Conservation (phyloP, 1,140 invertebrate species). For the Chrysomallon squamiferum region DNA sequence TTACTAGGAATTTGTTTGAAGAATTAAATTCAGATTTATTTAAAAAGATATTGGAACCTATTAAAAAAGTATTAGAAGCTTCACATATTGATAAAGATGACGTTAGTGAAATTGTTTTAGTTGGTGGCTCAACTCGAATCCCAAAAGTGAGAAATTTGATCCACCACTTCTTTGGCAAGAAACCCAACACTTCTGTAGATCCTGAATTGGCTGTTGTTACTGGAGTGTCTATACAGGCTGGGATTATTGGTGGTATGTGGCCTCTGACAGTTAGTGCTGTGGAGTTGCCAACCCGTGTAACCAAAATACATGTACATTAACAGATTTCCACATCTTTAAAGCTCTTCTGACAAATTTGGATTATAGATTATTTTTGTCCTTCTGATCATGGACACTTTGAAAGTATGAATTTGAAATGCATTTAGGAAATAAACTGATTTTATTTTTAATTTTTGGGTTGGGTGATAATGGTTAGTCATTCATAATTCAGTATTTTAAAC, state of each 20-base stretch:
- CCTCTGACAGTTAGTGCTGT: conserved; percentile 67
- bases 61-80: conserved; percentile 77
- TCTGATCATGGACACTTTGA: no score
- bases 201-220: conserved; percentile 66
- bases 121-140: conserved; percentile 66
- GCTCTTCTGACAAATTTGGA: no score
- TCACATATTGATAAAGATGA: conserved; percentile 72
- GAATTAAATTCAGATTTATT: conserved; percentile 64
- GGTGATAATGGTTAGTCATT: no score
- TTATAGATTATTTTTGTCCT: no score
- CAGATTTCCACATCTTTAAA: no score
- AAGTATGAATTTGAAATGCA: no score
- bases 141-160: conserved; percentile 63
- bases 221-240: conserved; percentile 67
- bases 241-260: conserved; percentile 68
- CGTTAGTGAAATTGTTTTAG: conserved; percentile 66
- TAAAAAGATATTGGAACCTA: conserved; percentile 58
- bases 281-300: conserved; percentile 60
- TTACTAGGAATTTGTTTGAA: conserved; percentile 62
- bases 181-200: conserved; percentile 64
- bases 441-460: no score
- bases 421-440: no score
- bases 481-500: no score
- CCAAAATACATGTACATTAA: conserved; percentile 60
- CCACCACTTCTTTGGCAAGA: conserved; percentile 60